Evolutionary conservation across 2,113 vertebrate genomes (phyloP).

Genomic region (Carlito syrichta): DNA sequence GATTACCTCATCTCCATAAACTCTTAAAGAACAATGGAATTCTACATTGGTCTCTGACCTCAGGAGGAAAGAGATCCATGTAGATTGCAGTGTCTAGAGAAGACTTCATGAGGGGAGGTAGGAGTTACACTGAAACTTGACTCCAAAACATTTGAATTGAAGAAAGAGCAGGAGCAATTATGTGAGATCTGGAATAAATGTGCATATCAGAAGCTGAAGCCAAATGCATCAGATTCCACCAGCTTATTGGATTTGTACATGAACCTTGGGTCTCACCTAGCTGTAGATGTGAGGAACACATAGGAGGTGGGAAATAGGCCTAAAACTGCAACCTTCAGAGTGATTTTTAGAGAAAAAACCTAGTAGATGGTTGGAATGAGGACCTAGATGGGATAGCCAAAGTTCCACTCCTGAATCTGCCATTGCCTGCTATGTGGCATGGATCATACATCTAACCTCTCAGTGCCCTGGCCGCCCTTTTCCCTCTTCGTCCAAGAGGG

Average conservation of each 20-base stretch:
- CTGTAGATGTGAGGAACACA: background rate
- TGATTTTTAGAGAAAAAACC: background rate
- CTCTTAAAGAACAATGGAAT: background rate
- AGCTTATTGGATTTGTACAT: background rate
- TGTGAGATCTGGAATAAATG: background rate
- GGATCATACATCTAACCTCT: background rate
- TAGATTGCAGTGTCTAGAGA: background rate
- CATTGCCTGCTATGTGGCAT: accelerated
- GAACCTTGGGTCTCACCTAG: background rate
- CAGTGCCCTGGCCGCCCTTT: background rate
- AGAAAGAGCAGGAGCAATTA: background rate
- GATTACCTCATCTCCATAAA: background rate
- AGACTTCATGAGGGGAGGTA: background rate
- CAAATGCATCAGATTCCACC: background rate
- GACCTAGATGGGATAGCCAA: background rate
- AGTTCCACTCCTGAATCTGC: background rate
- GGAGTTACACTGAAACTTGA: background rate
- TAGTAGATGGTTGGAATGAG: background rate
- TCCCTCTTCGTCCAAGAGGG: background rate
- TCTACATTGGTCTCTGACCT: background rate
- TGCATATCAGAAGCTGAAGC: background rate
- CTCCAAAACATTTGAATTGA: background rate
- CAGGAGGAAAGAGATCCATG: background rate
- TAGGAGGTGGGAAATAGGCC: background rate
- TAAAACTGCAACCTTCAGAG: background rate